Base-by-base conservation (phyloP, 1,140 invertebrate species). In the Sweltsa coloradensis region DNA sequence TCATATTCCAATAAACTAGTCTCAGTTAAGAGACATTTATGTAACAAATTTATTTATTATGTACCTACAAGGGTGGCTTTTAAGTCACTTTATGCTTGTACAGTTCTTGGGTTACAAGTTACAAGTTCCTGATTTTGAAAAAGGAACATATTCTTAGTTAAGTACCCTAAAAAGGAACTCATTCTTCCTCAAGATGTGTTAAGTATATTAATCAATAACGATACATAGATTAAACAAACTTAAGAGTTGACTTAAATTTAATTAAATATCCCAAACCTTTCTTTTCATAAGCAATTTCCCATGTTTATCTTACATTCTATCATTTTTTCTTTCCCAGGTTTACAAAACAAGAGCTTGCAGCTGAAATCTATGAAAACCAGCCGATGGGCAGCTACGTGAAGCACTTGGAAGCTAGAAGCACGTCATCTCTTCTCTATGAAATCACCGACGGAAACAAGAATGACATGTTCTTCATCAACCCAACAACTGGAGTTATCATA, bases 301-400 rank as follows among this genome's bases (percentile, higher is more conserved):
- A 26, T 43, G 11, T 22, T 40, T 13, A 16, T 11, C 37, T 40
- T 40, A 18, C 9, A 16, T 7, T 40, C 7, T 11, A 45, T n/a
- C 13, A 7, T 41, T 40, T 39, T 25, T 47, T 24, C 2, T 47
- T 3, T 13, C 25, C 31, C 45, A 72, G 74, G 41, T 90, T 89
- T 66, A 60, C 69, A 1, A 64, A 73, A 41, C 64, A 67, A 9
- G 75, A 80, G 54, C 74, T 83, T 42, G 74, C 76, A 31, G 77
- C 79, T 0, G 89, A 93, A 65, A 78, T 96, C 7, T 80, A 76
- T 51, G 92, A 97, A 68, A 89, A 93, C 62, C 76, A 81, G 53
- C 75, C 79, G 6, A 61, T 78, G 9, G 89, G 87, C 4, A 80
- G 79, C 7, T 81, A 81, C 62, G 79, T 95, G 5, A 78, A 77